phyloP scores from a whole-genome alignment of 2,797 vertebrate species.

The Lagothrix lagotricha region DNA sequence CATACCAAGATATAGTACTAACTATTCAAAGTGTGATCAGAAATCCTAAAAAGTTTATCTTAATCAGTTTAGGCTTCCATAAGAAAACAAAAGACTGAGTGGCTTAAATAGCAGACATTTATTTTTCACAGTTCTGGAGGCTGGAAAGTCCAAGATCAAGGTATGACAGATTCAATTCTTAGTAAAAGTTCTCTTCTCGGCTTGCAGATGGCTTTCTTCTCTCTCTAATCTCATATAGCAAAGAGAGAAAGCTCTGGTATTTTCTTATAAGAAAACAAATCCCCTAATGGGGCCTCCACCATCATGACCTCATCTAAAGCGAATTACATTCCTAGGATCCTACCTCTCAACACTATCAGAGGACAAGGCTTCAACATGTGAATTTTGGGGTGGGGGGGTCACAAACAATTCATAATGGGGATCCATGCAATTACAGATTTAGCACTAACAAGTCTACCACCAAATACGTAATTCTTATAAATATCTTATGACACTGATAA shows the following conservation, averaged over 20 bases:
- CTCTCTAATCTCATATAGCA: not conserved
- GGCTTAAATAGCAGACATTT: not conserved
- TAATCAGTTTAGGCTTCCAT: not conserved
- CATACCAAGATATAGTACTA: not conserved
- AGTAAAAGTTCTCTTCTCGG: too few species aligned
- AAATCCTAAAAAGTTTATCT: not conserved
- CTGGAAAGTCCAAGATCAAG: not conserved
- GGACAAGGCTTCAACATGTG: not conserved
- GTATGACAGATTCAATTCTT: not conserved
- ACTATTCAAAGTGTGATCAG: not conserved
- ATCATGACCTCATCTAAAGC: not conserved
- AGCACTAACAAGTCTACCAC: not conserved
- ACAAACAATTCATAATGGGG: not conserved
- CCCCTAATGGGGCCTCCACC: fast-evolving
- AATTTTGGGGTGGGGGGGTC: not conserved
- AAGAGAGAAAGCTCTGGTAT: not conserved
- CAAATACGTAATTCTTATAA: not conserved
- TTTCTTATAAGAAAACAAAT: not conserved
- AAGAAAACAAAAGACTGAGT: not conserved
- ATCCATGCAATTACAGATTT: not conserved
- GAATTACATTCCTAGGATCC: not conserved
- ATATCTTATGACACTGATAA: not conserved
- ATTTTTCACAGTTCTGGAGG: not conserved
- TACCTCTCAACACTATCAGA: not conserved
- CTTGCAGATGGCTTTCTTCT: not conserved